These are phyloP conservation scores for Palythoa grandis DNA, from an alignment of 92 coral and sea anemone species.

Conservation along the genomic window DNA sequence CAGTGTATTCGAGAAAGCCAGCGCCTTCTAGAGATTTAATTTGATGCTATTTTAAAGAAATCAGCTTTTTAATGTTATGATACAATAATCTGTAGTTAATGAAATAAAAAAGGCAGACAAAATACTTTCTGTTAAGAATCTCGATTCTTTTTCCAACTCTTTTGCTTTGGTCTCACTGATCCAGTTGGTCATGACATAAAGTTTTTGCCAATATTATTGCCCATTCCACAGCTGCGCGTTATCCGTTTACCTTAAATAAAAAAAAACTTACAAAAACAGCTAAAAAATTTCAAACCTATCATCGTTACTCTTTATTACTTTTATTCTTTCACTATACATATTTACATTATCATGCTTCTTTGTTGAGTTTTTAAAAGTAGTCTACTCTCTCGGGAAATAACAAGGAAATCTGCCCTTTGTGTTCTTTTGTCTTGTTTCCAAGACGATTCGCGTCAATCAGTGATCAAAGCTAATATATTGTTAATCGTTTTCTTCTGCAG, in stretches of 20 bases:
- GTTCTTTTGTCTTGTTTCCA: conserved; percentile 15
- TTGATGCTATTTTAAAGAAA: no score
- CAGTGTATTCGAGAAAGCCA: no score
- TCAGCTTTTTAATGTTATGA: no score
- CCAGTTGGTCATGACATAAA: no score
- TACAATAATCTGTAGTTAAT: no score
- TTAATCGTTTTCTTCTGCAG: conserved; percentile 26
- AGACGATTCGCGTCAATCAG: conserved; percentile 10
- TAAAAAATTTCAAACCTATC: background rate
- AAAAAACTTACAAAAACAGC: background rate
- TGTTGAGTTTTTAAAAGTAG: background rate
- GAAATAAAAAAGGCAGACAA: no score
- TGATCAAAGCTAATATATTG: conserved; percentile 26
- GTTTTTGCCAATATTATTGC: no score
- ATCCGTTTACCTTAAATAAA: background rate
- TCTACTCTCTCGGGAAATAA: conserved; percentile 35
- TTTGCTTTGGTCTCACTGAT: no score
- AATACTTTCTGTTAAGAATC: no score
- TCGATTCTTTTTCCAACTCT: no score
- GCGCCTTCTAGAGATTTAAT: no score
- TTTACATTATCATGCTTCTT: background rate
- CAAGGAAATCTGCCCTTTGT: conserved; percentile 3
- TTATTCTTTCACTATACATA: background rate
- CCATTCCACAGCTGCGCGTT: background rate
- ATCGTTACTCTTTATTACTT: no score